A percentile compares a stretch with the other conserved stretches of the same genome.
phyloP scores from a whole-genome alignment of 2,113 vertebrate species.

The Brienomyrus longianalis region DNA sequence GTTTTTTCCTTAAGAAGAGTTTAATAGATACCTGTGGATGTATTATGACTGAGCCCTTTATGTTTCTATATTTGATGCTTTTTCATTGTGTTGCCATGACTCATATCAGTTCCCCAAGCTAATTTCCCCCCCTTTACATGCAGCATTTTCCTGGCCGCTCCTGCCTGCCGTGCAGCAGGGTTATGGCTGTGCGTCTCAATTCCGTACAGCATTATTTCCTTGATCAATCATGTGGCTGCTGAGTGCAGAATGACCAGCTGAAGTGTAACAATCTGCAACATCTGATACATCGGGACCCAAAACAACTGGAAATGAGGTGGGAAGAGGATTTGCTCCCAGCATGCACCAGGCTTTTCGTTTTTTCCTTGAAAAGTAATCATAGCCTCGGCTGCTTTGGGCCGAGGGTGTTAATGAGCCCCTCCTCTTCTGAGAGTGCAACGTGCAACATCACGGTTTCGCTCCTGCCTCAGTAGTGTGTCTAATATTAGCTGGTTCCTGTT shows the following conservation, averaged over 20 bases:
- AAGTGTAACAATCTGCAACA: neutral
- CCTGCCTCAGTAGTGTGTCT: constrained; percentile 5
- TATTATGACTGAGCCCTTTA: neutral
- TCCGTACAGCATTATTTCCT: neutral
- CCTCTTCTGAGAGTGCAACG: constrained; percentile 18
- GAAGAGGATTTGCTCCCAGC: neutral
- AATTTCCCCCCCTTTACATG: neutral
- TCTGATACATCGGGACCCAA: neutral
- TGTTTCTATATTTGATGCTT: neutral
- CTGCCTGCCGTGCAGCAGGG: neutral
- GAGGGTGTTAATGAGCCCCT: constrained; percentile 32
- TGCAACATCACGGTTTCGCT: constrained; percentile 29
- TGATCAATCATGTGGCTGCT: neutral
- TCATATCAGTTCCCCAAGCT: neutral
- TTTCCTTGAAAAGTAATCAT: constrained; percentile 33
- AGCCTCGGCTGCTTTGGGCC: constrained; percentile 15
- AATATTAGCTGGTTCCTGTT: neutral
- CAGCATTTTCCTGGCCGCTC: neutral
- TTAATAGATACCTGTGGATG: neutral
- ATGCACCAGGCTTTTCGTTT: neutral
- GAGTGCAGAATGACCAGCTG: neutral
- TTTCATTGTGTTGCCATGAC: neutral
- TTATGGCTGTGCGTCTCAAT: neutral
- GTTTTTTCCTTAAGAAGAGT: neutral
- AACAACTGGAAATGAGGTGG: neutral